Percentiles rank a stretch among this genome's conserved stretches.
Evolutionary conservation across 2,888 invertebrate genomes (phyloP).

Genomic region (Chironomus tentans): DNA sequence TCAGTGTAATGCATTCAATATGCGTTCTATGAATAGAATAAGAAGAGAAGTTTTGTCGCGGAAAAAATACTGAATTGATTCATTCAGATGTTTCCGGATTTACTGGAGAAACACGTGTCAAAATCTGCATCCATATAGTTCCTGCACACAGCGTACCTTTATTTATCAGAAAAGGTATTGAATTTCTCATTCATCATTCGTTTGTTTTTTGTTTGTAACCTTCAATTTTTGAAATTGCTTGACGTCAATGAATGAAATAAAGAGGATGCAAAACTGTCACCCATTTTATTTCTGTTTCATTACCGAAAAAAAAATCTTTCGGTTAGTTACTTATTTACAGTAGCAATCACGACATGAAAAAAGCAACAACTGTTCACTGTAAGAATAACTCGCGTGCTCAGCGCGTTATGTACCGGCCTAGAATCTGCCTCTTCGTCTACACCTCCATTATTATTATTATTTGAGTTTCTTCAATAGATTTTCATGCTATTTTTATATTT

Average conservation of each 20-base stretch:
- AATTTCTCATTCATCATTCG: background rate
- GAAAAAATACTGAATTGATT: background rate
- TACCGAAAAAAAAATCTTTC: background rate
- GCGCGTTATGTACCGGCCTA: background rate
- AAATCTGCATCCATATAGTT: background rate
- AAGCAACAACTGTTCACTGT: background rate
- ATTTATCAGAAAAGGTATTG: no score
- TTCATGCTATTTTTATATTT: conserved; percentile 7
- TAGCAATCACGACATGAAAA: background rate
- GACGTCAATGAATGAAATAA: background rate
- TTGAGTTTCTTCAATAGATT: background rate
- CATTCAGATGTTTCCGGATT: conserved; percentile 1
- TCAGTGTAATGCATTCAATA: background rate
- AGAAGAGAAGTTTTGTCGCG: conserved; percentile 14
- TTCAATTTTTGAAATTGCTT: background rate
- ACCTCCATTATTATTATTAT: conserved; percentile 24
- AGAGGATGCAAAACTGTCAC: background rate
- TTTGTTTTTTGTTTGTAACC: background rate
- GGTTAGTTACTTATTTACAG: background rate
- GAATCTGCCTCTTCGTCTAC: conserved; percentile 1
- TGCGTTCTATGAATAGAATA: background rate
- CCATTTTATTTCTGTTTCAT: background rate
- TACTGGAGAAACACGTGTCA: background rate
- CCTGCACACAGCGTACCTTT: background rate
- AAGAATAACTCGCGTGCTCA: conserved; percentile 15